Conservation (phyloP, 2,888 invertebrate species). For the Himalopsyche japonica region DNA sequence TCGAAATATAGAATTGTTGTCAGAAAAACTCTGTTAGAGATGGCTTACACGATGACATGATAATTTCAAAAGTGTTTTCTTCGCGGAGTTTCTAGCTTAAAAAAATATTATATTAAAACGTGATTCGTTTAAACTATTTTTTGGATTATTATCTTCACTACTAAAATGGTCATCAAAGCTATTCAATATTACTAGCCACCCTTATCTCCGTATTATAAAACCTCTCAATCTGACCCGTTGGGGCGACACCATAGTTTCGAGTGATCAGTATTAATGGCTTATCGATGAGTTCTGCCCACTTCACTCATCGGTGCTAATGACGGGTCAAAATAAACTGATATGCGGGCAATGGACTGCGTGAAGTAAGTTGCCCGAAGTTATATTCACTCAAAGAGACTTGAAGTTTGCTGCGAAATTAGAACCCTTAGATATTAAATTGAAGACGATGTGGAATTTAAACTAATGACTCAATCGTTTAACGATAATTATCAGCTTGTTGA, state of each 20-base stretch:
- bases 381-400: neutral
- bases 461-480: neutral
- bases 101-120: no score
- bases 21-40: no score
- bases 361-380: neutral
- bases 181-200: neutral
- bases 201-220: neutral
- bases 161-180: neutral
- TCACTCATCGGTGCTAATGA: constrained; percentile 16
- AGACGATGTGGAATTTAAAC: neutral
- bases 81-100: no score
- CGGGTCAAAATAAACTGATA: constrained; percentile 17
- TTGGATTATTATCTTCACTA: no score
- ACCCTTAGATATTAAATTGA: neutral
- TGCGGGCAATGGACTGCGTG: neutral
- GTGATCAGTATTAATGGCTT: constrained; percentile 24
- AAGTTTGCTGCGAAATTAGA: neutral
- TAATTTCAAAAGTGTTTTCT: no score
- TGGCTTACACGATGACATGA: no score
- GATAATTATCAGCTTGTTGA: neutral
- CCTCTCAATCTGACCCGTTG: neutral
- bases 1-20: no score
- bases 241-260: neutral
- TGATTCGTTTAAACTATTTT: no score
- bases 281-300: constrained; percentile 19